phyloP scores from a whole-genome alignment of 2,113 vertebrate genomes.

The Meleagris gallopavo region DNA sequence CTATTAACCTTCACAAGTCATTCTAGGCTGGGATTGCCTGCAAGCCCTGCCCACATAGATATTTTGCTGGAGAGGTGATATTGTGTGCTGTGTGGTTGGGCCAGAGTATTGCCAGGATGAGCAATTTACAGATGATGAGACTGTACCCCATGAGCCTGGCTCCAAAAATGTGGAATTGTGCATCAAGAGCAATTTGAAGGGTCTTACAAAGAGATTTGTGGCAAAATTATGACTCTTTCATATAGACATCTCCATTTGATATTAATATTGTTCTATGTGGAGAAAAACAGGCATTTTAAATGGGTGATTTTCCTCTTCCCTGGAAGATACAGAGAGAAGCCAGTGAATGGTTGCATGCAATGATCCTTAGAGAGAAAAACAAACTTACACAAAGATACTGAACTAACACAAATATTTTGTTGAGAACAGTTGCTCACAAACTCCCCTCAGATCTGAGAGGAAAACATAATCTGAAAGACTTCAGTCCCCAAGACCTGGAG shows the following conservation, averaged over 20 bases:
- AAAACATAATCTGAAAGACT: not conserved
- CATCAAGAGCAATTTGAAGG: not conserved
- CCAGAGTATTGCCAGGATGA: not conserved
- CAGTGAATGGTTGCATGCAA: too few species aligned
- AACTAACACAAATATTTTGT: too few species aligned
- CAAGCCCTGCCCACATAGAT: not conserved
- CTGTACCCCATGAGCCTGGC: accelerated
- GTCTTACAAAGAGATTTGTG: not conserved
- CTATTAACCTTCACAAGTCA: not conserved
- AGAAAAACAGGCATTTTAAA: not conserved
- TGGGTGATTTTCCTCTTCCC: too few species aligned
- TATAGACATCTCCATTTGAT: not conserved
- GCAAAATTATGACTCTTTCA: not conserved
- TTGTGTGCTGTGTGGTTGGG: not conserved
- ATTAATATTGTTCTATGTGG: not conserved
- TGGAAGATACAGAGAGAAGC: too few species aligned
- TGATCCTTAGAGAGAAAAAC: too few species aligned
- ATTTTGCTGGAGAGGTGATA: not conserved
- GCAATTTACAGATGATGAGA: not conserved
- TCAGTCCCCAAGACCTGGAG: not conserved
- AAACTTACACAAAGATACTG: too few species aligned
- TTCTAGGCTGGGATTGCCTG: not conserved
- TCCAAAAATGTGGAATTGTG: not conserved
- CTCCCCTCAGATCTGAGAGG: too few species aligned
- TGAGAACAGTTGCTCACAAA: too few species aligned